A percentile compares a stretch with the other conserved stretches of the same genome.
Evolutionary conservation across 2,797 vertebrate species (phyloP).

Genomic region (Falco naumanni): DNA sequence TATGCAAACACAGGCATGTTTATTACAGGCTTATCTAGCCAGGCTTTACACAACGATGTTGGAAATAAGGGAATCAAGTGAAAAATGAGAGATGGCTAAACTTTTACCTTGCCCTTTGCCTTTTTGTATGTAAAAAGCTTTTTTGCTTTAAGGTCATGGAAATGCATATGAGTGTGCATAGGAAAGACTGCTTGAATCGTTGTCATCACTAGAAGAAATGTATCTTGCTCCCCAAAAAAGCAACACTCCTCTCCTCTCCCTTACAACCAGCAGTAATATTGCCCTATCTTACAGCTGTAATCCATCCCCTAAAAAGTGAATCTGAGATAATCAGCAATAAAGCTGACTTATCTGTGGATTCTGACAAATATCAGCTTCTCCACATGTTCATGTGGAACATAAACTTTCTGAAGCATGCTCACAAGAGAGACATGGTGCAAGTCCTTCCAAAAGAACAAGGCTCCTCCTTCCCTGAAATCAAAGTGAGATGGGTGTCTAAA

Average conservation of each 20-base stretch:
- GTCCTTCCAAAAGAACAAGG: neutral
- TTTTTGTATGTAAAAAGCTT: constrained; percentile 1
- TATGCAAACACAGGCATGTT: neutral
- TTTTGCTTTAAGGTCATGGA: neutral
- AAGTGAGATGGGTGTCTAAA: neutral
- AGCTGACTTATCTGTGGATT: neutral
- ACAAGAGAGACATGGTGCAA: neutral
- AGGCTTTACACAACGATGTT: neutral
- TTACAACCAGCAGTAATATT: neutral
- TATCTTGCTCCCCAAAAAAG: neutral
- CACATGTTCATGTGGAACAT: neutral
- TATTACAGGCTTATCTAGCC: neutral
- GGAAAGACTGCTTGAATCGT: neutral
- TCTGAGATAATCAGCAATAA: neutral
- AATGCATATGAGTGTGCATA: neutral
- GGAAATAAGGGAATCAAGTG: neutral
- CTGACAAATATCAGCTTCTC: neutral
- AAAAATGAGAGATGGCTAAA: constrained; percentile 13
- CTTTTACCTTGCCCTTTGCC: neutral
- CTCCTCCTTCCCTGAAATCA: neutral
- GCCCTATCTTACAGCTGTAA: neutral
- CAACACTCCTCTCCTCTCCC: neutral
- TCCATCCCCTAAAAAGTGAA: neutral
- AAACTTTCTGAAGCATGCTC: neutral
- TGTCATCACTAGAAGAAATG: neutral